Evolutionary conservation across 1,140 invertebrate species (phyloP), one percentile per base, ranked within the genome.

Genomic region (Vanessa tameamea): DNA sequence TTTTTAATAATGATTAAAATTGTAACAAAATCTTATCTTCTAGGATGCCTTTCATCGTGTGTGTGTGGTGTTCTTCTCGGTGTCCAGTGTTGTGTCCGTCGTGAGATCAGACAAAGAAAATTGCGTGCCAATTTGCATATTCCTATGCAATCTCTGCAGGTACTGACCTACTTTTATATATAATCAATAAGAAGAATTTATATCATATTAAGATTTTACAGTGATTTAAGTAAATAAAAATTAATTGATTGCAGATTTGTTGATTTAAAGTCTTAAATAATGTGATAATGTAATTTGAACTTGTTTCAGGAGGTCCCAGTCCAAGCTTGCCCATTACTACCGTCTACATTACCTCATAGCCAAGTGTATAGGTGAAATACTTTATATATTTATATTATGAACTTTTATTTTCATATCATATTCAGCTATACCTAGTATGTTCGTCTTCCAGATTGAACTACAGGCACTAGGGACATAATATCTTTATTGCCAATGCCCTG

Each of bases 51-150:
- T 47, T 88, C 94, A 4, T 93, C 94, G n/a, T 89, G 94, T 75
- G 95, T 95, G 9, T 94, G 94, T 81, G 91, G 90, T 37, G 85
- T 95, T 13, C 84, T 95, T 16, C 83, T 95, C 7, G 93, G 93
- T 0, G 94, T 95, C n/a, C 95, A 95, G 82, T 95, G 94, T 82
- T 94, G 94, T 78, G 94, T 95, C 5, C 88, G 94, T 7, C 89
- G 93, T 12, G 94, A 93, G 57, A 94, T 94, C 13, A 89, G 93
- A 48, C 89, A 94, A 73, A 82, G 93, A 8, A 91, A 93, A 66
- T 77, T 93, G 55, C 87, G 93, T 43, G 80, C 84, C 59, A 90
- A 89, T 68, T 83, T 83, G 78, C 87, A 91, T 72, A 93, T 93
- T 79, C 91, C 91, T 11, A 86, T 93, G 84, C 91, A 93, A 51